Conservation (phyloP, 2,113 vertebrate species). For the Larimichthys crocea region DNA sequence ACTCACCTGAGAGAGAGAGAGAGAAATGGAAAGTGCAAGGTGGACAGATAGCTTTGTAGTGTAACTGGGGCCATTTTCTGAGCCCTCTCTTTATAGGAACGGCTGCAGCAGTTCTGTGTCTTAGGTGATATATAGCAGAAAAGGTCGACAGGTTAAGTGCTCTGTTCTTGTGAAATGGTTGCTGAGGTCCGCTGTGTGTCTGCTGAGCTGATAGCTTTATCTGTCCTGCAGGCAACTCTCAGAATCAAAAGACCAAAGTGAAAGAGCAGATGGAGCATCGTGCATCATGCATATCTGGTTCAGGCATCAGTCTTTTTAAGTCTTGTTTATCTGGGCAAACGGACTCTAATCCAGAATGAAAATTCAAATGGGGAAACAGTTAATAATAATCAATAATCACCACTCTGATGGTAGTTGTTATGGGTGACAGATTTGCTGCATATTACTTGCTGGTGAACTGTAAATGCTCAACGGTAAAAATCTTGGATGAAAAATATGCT, state of each 20-base stretch:
- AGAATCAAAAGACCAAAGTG: slow-evolving; percentile 12
- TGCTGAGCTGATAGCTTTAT: slow-evolving; percentile 43
- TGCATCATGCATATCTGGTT: not conserved
- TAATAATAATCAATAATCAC: not conserved
- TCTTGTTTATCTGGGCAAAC: not conserved
- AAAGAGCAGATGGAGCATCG: slow-evolving; percentile 42
- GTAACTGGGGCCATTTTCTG: slow-evolving; percentile 28
- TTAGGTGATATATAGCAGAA: slow-evolving; percentile 58
- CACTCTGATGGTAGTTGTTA: not conserved
- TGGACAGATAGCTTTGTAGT: slow-evolving; percentile 17
- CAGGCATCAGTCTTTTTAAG: not conserved
- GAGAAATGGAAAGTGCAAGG: slow-evolving; percentile 26
- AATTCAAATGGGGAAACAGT: slow-evolving; percentile 4
- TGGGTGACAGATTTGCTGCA: slow-evolving; percentile 6
- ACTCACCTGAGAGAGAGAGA: slow-evolving; percentile 10
- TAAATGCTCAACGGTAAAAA: not conserved
- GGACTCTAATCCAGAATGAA: not conserved
- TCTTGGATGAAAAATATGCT: not conserved
- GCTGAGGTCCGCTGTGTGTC: slow-evolving; percentile 37
- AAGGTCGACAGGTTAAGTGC: slow-evolving; percentile 70
- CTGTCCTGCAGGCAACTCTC: slow-evolving; percentile 25
- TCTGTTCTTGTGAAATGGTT: slow-evolving; percentile 56
- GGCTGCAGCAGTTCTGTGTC: slow-evolving; percentile 25
- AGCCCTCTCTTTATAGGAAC: slow-evolving; percentile 7
- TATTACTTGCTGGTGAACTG: not conserved